Conservation (phyloP, 2,113 vertebrate genomes). For the human region GRCh38 chr15:47417501-47418000, state of each 20-base stretch:
- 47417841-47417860: constrained; percentile 12
- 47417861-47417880: neutral
- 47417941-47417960: neutral
- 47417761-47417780: neutral
- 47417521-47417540: neutral
- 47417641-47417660: neutral
- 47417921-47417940: neutral
- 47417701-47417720: neutral
- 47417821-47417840: neutral
- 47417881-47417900: neutral
- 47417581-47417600: neutral
- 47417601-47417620: neutral
- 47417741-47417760: neutral
- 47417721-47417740: neutral
- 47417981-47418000: neutral
- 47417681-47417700: neutral
- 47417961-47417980: neutral
- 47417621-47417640: neutral
- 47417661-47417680: neutral
- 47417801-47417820: neutral
- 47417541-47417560: neutral
- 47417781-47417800: neutral
- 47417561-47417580: neutral
- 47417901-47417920: neutral
- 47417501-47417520: neutral